Evolutionary conservation across 2,797 vertebrate genomes (phyloP).

Genomic region (Gastrophryne carolinensis): DNA sequence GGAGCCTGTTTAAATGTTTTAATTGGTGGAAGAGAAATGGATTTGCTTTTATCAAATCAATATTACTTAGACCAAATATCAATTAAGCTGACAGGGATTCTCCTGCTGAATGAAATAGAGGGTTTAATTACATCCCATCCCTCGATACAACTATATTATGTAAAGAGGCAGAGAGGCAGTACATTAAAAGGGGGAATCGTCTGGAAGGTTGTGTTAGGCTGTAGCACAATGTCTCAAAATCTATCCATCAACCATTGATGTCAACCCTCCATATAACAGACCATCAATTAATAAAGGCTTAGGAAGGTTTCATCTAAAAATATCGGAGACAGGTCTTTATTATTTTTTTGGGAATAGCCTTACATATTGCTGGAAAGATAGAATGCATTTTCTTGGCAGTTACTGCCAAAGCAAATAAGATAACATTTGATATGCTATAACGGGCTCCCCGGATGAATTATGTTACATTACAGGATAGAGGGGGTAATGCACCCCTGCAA

Average conservation of each 20-base stretch:
- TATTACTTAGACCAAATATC: conserved; percentile 71
- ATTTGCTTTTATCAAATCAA: conserved; percentile 77
- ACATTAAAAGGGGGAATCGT: conserved; percentile 24
- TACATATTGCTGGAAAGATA: conserved; percentile 1
- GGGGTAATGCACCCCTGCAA: background rate
- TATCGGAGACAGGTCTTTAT: conserved; percentile 3
- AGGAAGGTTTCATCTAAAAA: background rate
- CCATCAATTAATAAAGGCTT: conserved; percentile 27
- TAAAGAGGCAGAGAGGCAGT: conserved; percentile 25
- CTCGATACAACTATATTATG: conserved; percentile 54
- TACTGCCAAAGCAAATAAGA: background rate
- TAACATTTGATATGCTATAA: background rate
- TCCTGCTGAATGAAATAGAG: conserved; percentile 60
- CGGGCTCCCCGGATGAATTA: background rate
- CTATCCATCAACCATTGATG: conserved; percentile 18
- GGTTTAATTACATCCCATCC: conserved; percentile 71
- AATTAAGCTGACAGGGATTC: conserved; percentile 69
- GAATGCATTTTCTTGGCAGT: background rate
- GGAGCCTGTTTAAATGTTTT: conserved; percentile 69
- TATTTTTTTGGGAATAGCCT: conserved; percentile 5
- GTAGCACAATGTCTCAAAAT: conserved; percentile 15
- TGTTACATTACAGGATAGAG: background rate
- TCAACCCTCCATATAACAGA: conserved; percentile 4
- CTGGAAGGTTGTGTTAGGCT: conserved; percentile 13
- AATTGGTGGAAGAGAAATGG: conserved; percentile 70